A percentile compares a stretch with the other conserved stretches of the same genome.
Evolutionary conservation across 2,797 vertebrate genomes (phyloP).

Genomic region (Anabas testudineus): DNA sequence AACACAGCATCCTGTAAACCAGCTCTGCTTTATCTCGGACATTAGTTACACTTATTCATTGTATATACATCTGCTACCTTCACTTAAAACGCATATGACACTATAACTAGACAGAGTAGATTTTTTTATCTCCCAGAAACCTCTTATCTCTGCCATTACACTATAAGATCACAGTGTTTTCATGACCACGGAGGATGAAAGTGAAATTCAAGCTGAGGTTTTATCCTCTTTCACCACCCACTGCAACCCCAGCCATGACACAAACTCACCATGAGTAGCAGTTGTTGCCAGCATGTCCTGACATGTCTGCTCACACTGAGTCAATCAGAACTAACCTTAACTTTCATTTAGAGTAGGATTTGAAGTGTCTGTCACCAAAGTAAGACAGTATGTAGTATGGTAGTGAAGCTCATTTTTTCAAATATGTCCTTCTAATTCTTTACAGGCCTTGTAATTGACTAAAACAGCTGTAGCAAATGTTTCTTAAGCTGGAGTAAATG

Average conservation of each 20-base stretch:
- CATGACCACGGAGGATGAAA: constrained; percentile 12
- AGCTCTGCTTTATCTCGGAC: constrained; percentile 15
- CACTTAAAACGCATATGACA: background rate
- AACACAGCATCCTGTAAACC: constrained; percentile 15
- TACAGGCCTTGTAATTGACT: too few relatives aligned
- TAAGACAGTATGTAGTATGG: too few relatives aligned
- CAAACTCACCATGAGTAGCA: constrained; percentile 20
- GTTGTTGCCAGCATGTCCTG: constrained; percentile 51
- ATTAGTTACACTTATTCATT: constrained; percentile 12
- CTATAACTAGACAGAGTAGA: background rate
- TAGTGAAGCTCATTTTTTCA: background rate
- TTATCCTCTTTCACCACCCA: constrained; percentile 29
- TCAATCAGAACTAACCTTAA: constrained; percentile 35
- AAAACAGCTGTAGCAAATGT: background rate
- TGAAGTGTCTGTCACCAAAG: constrained; percentile 8
- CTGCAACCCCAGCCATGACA: constrained; percentile 25
- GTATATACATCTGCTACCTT: background rate
- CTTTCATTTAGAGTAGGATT: constrained; percentile 18
- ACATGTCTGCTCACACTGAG: constrained; percentile 49
- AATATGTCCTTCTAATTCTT: too few relatives aligned
- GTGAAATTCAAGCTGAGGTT: constrained; percentile 47
- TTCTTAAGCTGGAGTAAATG: background rate
- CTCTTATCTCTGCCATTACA: background rate
- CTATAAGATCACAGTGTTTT: background rate
- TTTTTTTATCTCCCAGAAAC: background rate